Conservation (phyloP, 2,888 invertebrate species). For the Pycnomerus fuliginosus region DNA sequence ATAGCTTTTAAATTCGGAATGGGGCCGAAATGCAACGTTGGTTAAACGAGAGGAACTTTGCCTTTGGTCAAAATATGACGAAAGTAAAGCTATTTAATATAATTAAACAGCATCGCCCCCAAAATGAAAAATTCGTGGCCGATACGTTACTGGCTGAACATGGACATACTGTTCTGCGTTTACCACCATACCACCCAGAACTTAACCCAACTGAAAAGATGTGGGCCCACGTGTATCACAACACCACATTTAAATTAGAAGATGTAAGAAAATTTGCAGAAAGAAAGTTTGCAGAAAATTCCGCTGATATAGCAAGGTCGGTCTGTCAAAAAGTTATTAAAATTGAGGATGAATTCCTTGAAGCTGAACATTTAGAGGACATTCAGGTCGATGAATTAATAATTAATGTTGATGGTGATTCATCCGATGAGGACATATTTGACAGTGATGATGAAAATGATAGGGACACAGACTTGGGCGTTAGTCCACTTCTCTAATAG, state of each 20-base stretch:
- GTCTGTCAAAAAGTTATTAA: conserved; percentile 7
- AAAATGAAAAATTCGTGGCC: conserved; percentile 1
- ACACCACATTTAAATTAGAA: conserved; percentile 11
- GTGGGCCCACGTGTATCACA: conserved; percentile 29
- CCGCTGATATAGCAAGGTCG: conserved; percentile 2
- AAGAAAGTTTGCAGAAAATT: too few relatives aligned
- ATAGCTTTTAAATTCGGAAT: too few relatives aligned
- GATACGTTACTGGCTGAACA: conserved; percentile 3
- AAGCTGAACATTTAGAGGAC: conserved; percentile 1
- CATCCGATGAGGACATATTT: too few relatives aligned
- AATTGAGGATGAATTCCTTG: conserved; percentile 5
- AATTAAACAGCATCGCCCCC: conserved; percentile 4
- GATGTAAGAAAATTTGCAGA: conserved; percentile 6
- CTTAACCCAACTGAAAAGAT: conserved; percentile 41
- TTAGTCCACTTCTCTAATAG: too few relatives aligned
- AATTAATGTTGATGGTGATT: too few relatives aligned
- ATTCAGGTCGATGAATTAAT: too few relatives aligned
- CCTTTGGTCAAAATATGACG: neutral
- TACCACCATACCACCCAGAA: too few relatives aligned
- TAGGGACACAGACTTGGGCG: neutral
- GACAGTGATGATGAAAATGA: conserved; percentile 1
- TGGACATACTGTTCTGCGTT: conserved; percentile 33
- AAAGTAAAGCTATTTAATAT: conserved; percentile 4
- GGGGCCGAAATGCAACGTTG: too few relatives aligned
- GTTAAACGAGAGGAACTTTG: too few relatives aligned